Percentiles rank a stretch among this genome's conserved stretches.
phyloP scores from a whole-genome alignment of 2,797 vertebrate species.

The Orestias chungarensis region DNA sequence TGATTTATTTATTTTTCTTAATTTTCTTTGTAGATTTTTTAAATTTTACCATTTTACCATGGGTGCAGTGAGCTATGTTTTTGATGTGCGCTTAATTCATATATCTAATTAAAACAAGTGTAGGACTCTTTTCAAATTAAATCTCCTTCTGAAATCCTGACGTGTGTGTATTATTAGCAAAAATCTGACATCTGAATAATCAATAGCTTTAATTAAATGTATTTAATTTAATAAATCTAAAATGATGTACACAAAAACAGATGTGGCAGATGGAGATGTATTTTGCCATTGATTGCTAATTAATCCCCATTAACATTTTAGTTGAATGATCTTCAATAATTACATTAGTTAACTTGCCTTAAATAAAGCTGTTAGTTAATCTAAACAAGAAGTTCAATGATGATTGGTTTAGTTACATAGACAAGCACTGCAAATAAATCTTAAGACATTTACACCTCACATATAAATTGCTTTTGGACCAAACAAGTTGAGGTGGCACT shows the following conservation, averaged over 20 bases:
- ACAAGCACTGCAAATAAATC: neutral
- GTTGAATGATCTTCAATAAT: neutral
- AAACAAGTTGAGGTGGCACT: too few species aligned
- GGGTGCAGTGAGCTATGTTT: too few species aligned
- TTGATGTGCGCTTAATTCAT: too few species aligned
- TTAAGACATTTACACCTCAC: neutral
- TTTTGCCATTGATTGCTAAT: neutral
- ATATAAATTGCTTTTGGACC: neutral
- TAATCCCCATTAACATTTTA: neutral
- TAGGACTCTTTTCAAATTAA: too few species aligned
- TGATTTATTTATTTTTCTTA: too few species aligned
- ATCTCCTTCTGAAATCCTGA: neutral
- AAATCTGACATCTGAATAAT: neutral
- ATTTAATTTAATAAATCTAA: neutral
- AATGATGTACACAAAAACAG: neutral
- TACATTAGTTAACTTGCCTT: neutral
- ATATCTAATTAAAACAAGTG: too few species aligned
- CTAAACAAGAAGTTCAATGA: neutral
- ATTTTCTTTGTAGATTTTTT: too few species aligned
- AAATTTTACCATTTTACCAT: too few species aligned
- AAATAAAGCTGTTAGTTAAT: slow-evolving; percentile 3
- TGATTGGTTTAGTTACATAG: too few species aligned
- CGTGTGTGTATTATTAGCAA: neutral
- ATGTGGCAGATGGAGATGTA: neutral
- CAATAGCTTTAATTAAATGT: too few species aligned